Evolutionary conservation across 2,797 vertebrate genomes (phyloP), one percentile per base, ranked within the genome.

Genomic region (Avahi laniger): DNA sequence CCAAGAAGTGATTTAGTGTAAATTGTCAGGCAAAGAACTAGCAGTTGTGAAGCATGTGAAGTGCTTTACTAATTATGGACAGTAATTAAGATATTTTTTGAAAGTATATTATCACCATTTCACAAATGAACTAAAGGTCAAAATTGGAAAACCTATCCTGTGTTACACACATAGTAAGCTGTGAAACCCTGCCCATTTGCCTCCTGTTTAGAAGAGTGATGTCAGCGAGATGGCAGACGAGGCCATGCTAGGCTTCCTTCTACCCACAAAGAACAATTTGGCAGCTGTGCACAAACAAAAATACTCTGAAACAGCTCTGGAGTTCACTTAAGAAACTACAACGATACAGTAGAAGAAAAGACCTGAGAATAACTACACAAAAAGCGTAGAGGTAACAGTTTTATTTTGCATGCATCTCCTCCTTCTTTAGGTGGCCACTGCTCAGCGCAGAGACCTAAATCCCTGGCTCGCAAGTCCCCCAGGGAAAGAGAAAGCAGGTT

Each of bases 71-170:
- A 38, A 30, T 63, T 79, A 38, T 26, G 18, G 33, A 30, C 12
- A 63, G n/a, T 12, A 48, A 50, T 22, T 43, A 33, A 35, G 33
- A 82, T 61, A 18, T 24, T 35, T 54, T 81, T 43, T 73, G 7
- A 75, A 57, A 70, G 4, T 11, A 12, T 22, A 46, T 28, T 35
- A 73, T 52, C 14, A n/a, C 5, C 76, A 43, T 52, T 72, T 30
- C 5, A 41, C 20, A 90, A 28, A 35, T 28, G 54, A 20, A 22
- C 33, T 48, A 13, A 52, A 73, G 43, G 22, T 88, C 4, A 43
- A 65, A 54, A 1, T 2, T 28, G 18, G 26, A 1, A 43, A 38
- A 84, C 5, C 0, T 12, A 28, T 41, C 0, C 1, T 52, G 12
- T 26, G 17, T 26, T 46, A 35, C 18, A 46, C 26, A 46, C 26